These are phyloP conservation scores for Bettongia penicillata DNA, from an alignment of 2,113 vertebrate species.

Conservation along the genomic window DNA sequence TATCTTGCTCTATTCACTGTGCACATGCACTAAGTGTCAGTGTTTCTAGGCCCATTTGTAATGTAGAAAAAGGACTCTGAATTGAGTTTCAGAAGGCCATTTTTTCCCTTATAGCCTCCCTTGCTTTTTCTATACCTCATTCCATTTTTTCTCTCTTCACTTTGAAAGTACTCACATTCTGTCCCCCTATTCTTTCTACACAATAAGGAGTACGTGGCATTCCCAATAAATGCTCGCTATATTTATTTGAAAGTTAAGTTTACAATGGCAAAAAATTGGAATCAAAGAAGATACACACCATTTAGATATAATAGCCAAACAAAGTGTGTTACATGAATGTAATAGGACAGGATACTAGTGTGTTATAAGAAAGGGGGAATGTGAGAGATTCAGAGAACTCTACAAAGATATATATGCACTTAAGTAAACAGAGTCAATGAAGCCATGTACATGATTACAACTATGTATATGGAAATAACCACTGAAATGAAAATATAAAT, in stretches of 20 bases:
- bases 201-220: neutral
- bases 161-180: neutral
- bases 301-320: neutral
- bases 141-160: neutral
- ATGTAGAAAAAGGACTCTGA: neutral
- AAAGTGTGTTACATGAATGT: neutral
- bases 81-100: neutral
- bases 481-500: neutral
- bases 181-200: neutral
- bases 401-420: neutral
- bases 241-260: neutral
- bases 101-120: neutral
- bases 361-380: neutral
- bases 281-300: neutral
- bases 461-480: neutral
- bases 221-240: neutral
- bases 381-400: neutral
- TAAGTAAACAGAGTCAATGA: neutral
- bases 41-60: neutral
- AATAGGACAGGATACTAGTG: neutral
- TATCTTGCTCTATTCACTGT: neutral
- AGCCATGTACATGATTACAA: neutral
- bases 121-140: neutral
- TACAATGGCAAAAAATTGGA: neutral
- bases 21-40: neutral